These are phyloP conservation scores for Mico argentatus DNA, from an alignment of 2,797 vertebrate species.

Conservation along the genomic window DNA sequence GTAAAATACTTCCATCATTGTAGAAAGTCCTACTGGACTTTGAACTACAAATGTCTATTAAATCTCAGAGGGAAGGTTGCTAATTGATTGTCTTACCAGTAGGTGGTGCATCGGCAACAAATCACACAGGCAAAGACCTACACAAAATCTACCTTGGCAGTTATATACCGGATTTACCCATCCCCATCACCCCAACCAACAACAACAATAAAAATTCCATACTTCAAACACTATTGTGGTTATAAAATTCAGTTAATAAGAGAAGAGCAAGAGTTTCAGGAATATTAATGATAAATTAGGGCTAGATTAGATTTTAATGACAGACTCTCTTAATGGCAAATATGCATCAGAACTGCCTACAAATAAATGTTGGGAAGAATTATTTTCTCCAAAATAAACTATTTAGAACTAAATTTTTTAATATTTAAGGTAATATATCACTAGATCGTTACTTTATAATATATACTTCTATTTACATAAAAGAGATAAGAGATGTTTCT, in stretches of 20 bases:
- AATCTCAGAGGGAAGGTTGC: not conserved
- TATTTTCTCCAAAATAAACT: not conserved
- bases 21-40: not conserved
- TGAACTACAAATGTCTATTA: not conserved
- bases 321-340: not conserved
- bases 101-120: conserved; percentile 43
- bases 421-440: not conserved
- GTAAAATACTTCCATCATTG: not conserved
- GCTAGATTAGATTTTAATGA: not conserved
- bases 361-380: not conserved
- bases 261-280: not conserved
- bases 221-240: not conserved
- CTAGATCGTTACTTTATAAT: not conserved
- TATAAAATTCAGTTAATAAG: not conserved
- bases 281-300: not conserved
- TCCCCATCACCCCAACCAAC: too few relatives aligned
- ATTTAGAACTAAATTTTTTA: not conserved
- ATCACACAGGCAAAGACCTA: not conserved
- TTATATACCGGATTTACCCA: not conserved
- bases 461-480: not conserved
- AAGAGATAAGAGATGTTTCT: not conserved
- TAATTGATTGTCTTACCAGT: conserved; percentile 28
- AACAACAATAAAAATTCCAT: not conserved
- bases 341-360: not conserved
- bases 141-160: not conserved